Evolutionary conservation across 2,797 vertebrate species (phyloP), one percentile per base, ranked within the genome.

Genomic region (Phrynocephalus guinanensis): DNA sequence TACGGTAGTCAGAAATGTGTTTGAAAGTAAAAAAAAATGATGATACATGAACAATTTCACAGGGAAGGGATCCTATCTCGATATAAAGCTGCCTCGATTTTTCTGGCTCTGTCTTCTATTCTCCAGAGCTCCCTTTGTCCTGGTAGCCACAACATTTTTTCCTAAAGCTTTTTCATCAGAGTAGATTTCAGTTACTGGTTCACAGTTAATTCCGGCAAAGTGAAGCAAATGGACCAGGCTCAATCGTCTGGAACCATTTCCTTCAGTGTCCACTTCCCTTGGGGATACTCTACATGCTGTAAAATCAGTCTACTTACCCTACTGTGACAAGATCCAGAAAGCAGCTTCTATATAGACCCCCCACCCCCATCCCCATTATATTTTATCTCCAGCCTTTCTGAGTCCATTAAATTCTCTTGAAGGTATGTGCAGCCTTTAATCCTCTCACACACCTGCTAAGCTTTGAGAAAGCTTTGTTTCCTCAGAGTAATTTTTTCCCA

Each of bases 191-290:
- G 92, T 92, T 92, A 95, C 94, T 92, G 92, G 92, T 88, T 91
- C 91, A 26, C 83, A 87, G 92, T 44, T 88, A 94, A 92, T 95
- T 95, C 92, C 92, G 91, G 89, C 92, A 92, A 92, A 94, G 76
- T 88, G 94, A 94, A 89, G 86, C 93, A 95, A 96, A 95, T 95
- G 94, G 94, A 93, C 87, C 86, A 83, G 87, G 93, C 79, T 94
- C 94, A 95, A 90, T 90, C 95, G 90, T 89, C 94, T 93, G 95
- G 95, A 95, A 96, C 94, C 87, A 85, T 88, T 93, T 94, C 84
- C 88, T 92, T 93, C 90, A 89, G 90, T 91, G 82, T 33, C 66
- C 68, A 87, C 87, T 94, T 93, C 93, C 94, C 86, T 92, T 87
- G 93, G 93, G 91, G 94, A 82, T 70, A 81, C 33, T 63, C 44